Percentiles rank a stretch among this genome's conserved stretches.
These are phyloP conservation scores for Archocentrus centrarchus DNA, from an alignment of 2,113 vertebrate species.

Conservation along the genomic window DNA sequence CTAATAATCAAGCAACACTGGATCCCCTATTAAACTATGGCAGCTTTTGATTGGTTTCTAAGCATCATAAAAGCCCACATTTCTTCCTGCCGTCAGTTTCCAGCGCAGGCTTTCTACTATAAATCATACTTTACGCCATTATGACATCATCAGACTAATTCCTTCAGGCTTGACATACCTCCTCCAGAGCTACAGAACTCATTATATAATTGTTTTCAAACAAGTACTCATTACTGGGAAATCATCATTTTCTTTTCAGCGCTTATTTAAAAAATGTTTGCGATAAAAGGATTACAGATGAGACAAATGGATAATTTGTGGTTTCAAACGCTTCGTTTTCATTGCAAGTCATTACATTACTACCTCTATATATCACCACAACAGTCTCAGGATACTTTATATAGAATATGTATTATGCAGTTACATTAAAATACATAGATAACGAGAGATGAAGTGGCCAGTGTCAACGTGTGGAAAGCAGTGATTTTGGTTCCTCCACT, in stretches of 20 bases:
- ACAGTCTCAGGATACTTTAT: not conserved
- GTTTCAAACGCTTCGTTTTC: constrained; percentile 3
- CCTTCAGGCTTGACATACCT: not conserved
- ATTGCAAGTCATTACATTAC: not conserved
- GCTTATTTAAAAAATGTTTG: not conserved
- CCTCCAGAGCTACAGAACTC: constrained; percentile 14
- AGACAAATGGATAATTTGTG: not conserved
- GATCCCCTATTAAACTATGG: not conserved
- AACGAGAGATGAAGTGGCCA: not conserved
- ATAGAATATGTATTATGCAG: not conserved
- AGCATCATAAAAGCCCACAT: constrained; percentile 2
- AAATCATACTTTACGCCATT: constrained; percentile 23
- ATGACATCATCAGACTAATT: constrained; percentile 28
- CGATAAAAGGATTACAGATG: not conserved
- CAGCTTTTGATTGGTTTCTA: not conserved
- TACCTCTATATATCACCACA: not conserved
- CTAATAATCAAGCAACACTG: not conserved
- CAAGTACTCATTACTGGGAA: constrained; percentile 1
- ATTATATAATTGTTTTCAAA: constrained; percentile 19
- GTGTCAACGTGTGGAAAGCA: not conserved
- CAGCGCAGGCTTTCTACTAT: constrained; percentile 14
- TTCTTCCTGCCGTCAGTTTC: constrained; percentile 16
- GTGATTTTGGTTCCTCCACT: not conserved
- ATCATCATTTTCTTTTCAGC: not conserved
- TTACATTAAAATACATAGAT: not conserved